Conservation (phyloP, 2,113 vertebrate genomes). For the zebrafish (Danio rerio) region GRCz12tu NC_133184.1:9192501-9193000, state of each 20-base stretch:
- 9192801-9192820: slow-evolving; percentile 21
- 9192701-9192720: neutral
- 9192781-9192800: neutral
- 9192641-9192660: neutral
- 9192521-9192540: too few species aligned
- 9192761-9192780: neutral
- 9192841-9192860: slow-evolving; percentile 25
- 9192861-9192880: slow-evolving; percentile 22
- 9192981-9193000: neutral
- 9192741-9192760: slow-evolving; percentile 30
- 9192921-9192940: slow-evolving; percentile 41
- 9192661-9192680: neutral
- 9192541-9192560: too few species aligned
- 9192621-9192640: too few species aligned
- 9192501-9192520: too few species aligned
- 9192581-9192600: neutral
- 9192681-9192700: neutral
- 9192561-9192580: neutral
- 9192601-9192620: too few species aligned
- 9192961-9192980: neutral
- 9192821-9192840: slow-evolving; percentile 3
- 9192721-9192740: neutral
- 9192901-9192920: slow-evolving; percentile 45
- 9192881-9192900: slow-evolving; percentile 42
- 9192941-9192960: slow-evolving; percentile 12